Base-by-base conservation (phyloP, 2,888 invertebrate genomes). In the Eristalis tenax region DNA sequence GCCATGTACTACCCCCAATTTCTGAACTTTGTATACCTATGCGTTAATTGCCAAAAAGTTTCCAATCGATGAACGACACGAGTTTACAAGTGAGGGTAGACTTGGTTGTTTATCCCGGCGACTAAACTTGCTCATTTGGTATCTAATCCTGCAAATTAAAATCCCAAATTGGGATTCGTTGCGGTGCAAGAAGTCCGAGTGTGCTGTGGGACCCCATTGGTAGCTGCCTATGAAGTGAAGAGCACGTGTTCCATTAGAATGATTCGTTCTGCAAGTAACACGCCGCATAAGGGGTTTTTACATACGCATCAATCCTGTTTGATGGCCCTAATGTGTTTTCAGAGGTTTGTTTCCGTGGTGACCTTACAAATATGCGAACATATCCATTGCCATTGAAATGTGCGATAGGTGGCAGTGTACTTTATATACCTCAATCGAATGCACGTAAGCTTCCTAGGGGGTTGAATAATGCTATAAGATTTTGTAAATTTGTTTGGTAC, bases 301-400 rank as follows among this genome's bases (percentile, higher is more conserved):
- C 6, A 43, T 22, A 57, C 71, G 23, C 87, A 87, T 87, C 87
- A 87, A 87, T 87, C 83, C 83, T 43, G 64, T 69, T 79, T 83
- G 83, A 83, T 71, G 87, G 83, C 79, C 75, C 83, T 87, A 87
- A 87, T 87, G 87, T 79, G 79, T 83, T 83, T 87, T 79, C 83
- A 83, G 87, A 87, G 87, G 87, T 87, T 87, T 87, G 87, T 87
- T 87, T 87, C 75, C 83, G 87, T 83, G 87, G 87, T 79, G 79
- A 79, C 79, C 83, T 83, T 83, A 87, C 87, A 87, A 87, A 83
- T 83, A 87, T 87, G 87, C 87, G 79, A 87, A 87, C 87, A 87
- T 43, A 18, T 76, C 69, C 75, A 79, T 79, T 83, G 83, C 69
- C 75, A 79, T 79, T 83, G 83, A 83, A 73, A 70, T 68, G 68